Conservation (phyloP, 2,113 vertebrate species). For the Tachuris rubrigastra region DNA sequence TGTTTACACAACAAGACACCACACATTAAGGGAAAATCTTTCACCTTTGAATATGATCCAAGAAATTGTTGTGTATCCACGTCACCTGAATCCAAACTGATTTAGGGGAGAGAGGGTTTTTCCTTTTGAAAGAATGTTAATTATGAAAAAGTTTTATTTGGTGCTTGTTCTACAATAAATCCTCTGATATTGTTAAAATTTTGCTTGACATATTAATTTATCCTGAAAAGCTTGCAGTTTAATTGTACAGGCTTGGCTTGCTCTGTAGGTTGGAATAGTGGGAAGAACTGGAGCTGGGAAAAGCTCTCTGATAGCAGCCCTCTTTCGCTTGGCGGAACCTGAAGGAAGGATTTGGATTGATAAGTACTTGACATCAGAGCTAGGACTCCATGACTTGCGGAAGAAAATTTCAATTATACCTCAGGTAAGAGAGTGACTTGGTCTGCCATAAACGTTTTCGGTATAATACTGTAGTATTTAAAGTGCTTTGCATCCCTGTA, state of each 20-base stretch:
- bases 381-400: slow-evolving; percentile 91
- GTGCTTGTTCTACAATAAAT: background rate
- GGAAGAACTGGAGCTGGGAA: slow-evolving; percentile 95
- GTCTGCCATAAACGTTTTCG: background rate
- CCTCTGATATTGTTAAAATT: background rate
- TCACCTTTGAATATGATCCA: slow-evolving; percentile 6
- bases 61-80: background rate
- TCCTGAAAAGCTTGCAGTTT: background rate
- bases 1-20: background rate
- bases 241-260: background rate
- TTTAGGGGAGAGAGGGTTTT: background rate
- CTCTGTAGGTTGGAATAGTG: slow-evolving; percentile 88
- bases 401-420: slow-evolving; percentile 98
- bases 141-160: background rate
- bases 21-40: background rate
- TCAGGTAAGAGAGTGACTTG: slow-evolving; percentile 77
- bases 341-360: slow-evolving; percentile 92
- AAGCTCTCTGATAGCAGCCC: slow-evolving; percentile 91
- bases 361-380: slow-evolving; percentile 85
- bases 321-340: slow-evolving; percentile 92
- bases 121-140: background rate
- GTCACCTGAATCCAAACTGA: slow-evolving; percentile 6
- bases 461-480: background rate
- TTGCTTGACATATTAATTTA: background rate
- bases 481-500: background rate